phyloP scores from a whole-genome alignment of 2,888 invertebrate genomes.

The Idaea biselata region DNA sequence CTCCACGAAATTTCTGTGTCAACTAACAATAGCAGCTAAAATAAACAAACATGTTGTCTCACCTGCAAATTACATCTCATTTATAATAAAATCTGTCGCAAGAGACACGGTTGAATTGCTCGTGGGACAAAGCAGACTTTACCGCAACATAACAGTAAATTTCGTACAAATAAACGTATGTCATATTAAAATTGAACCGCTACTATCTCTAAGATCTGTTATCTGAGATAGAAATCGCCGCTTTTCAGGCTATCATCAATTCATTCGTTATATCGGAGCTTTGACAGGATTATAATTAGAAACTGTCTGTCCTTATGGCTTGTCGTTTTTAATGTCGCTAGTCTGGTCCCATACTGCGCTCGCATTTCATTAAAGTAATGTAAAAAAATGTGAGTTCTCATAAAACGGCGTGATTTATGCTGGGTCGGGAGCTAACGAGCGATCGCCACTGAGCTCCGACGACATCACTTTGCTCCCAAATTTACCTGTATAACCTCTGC shows the following conservation, averaged over 20 bases:
- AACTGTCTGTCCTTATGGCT: conserved; percentile 75
- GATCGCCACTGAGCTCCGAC: conserved; percentile 59
- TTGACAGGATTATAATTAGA: conserved; percentile 81
- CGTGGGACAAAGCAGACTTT: background rate
- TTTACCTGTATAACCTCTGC: conserved; percentile 16
- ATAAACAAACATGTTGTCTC: conserved; percentile 4
- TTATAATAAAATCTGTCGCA: background rate
- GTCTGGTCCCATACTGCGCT: conserved; percentile 77
- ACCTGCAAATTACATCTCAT: background rate
- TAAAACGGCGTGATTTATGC: conserved; percentile 78
- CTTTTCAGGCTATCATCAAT: conserved; percentile 73
- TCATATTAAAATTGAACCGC: conserved; percentile 58
- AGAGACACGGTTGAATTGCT: background rate
- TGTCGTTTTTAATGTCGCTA: conserved; percentile 79
- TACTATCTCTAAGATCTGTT: conserved; percentile 67
- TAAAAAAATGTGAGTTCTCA: conserved; percentile 75
- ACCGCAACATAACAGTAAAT: conserved; percentile 1
- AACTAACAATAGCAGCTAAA: conserved; percentile 7
- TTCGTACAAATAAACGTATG: conserved; percentile 48
- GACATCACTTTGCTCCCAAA: conserved; percentile 14
- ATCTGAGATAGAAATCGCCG: conserved; percentile 70
- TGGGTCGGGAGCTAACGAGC: conserved; percentile 75
- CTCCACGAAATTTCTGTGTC: conserved; percentile 7
- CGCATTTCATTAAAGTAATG: conserved; percentile 76
- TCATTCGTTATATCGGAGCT: conserved; percentile 71